A percentile compares a stretch with the other conserved stretches of the same genome.
These are phyloP conservation scores for Germaria angustata DNA, from an alignment of 2,888 invertebrate species.

Conservation along the genomic window DNA sequence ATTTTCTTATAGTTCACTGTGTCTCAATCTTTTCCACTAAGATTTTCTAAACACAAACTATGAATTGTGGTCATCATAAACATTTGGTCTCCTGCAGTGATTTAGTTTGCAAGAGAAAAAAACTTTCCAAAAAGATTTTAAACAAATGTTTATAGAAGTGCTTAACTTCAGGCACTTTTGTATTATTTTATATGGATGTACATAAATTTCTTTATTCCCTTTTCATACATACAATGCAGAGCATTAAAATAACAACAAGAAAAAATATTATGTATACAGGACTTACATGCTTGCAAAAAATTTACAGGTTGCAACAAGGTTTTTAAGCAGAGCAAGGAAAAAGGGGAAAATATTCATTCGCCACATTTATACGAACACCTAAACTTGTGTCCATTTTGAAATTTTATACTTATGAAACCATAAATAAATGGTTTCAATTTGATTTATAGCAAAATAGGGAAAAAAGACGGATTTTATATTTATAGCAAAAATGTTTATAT, in stretches of 20 bases:
- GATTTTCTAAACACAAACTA: not conserved
- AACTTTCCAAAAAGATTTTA: slow-evolving; percentile 20
- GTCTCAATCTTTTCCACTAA: not conserved
- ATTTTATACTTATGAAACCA: slow-evolving; percentile 32
- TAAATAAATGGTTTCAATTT: slow-evolving; percentile 52
- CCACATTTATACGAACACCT: too few species aligned
- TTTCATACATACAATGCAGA: not conserved
- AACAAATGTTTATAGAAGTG: slow-evolving; percentile 23
- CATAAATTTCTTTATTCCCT: not conserved
- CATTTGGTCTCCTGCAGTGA: not conserved
- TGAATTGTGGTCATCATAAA: slow-evolving; percentile 11
- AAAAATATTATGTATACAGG: not conserved
- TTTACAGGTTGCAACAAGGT: not conserved
- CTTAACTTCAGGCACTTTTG: slow-evolving; percentile 39
- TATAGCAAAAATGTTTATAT: not conserved
- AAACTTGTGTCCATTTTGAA: slow-evolving; percentile 1
- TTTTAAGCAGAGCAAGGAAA: not conserved
- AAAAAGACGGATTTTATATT: not conserved
- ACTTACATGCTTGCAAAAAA: not conserved
- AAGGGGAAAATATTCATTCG: not conserved
- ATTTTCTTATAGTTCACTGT: not conserved
- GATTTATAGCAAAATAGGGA: slow-evolving; percentile 37
- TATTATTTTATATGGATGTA: not conserved
- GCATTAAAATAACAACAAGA: not conserved
- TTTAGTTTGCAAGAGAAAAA: not conserved